These are phyloP conservation scores for Reticulitermes lucifugus DNA, from an alignment of 2,888 invertebrate species.

Conservation along the genomic window DNA sequence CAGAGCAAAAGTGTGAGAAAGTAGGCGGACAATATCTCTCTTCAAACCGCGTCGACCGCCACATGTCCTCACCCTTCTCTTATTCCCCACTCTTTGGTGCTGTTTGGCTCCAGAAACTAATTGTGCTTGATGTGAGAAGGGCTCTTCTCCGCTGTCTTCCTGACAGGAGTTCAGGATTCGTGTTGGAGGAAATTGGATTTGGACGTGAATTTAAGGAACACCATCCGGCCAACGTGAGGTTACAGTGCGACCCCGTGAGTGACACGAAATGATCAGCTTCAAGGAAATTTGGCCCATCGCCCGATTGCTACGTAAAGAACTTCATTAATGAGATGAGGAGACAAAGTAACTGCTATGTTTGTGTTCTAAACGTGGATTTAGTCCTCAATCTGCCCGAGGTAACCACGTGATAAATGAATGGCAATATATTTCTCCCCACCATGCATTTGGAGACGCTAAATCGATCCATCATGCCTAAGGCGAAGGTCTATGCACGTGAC, in stretches of 20 bases:
- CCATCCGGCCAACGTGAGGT: too few species aligned
- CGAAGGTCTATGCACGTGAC: neutral
- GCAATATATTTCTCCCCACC: neutral
- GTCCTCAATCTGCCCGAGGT: neutral
- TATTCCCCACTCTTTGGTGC: too few species aligned
- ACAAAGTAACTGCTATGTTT: neutral
- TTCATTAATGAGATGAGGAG: too few species aligned
- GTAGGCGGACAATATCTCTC: too few species aligned
- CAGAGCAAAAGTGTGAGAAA: too few species aligned
- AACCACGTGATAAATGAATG: neutral
- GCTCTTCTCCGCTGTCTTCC: too few species aligned
- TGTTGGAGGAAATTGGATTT: constrained; percentile 28
- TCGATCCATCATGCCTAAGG: constrained; percentile 6
- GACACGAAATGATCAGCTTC: neutral
- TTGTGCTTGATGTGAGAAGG: neutral
- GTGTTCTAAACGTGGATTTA: constrained; percentile 12
- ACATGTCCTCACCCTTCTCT: too few species aligned
- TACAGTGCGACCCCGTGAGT: neutral
- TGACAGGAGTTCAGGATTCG: constrained; percentile 16
- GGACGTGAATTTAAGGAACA: neutral
- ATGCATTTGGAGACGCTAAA: neutral
- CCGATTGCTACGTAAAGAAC: neutral
- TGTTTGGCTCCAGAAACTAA: constrained; percentile 2
- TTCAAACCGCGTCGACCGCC: too few species aligned
- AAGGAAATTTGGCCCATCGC: neutral